These are phyloP conservation scores for Plectropomus leopardus DNA, from an alignment of 2,113 vertebrate genomes.

Conservation along the genomic window DNA sequence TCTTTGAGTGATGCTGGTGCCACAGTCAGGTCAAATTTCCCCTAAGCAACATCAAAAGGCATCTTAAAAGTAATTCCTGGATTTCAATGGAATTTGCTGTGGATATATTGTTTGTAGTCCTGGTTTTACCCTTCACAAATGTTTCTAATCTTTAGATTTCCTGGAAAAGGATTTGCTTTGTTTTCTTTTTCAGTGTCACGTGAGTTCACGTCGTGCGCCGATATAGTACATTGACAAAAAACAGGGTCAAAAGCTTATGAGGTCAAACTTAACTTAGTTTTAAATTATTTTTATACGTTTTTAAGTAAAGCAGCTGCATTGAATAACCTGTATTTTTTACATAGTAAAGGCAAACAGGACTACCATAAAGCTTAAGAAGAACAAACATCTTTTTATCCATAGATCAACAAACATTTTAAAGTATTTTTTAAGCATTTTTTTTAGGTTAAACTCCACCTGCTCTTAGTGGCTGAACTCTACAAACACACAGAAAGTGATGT, in stretches of 20 bases:
- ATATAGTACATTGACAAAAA: neutral
- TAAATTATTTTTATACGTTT: neutral
- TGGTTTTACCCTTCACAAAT: neutral
- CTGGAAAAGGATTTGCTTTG: conserved; percentile 14
- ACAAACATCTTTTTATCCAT: conserved; percentile 38
- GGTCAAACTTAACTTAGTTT: neutral
- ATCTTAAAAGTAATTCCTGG: conserved; percentile 28
- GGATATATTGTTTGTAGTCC: neutral
- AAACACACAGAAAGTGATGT: conserved; percentile 50
- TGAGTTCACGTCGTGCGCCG: neutral
- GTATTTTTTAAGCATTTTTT: no score
- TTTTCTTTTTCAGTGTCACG: conserved; percentile 14
- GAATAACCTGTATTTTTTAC: neutral
- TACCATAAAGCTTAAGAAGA: conserved; percentile 7
- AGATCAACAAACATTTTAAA: conserved; percentile 26
- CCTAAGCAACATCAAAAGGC: conserved; percentile 2
- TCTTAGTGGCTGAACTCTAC: conserved; percentile 31
- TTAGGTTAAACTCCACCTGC: conserved; percentile 25
- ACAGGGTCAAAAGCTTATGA: neutral
- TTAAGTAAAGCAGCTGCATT: neutral
- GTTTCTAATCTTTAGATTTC: conserved; percentile 34
- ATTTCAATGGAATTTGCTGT: conserved; percentile 8
- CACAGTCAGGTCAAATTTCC: conserved; percentile 13
- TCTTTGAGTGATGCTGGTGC: neutral
- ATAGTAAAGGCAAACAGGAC: neutral